A percentile compares a stretch with the other conserved stretches of the same genome.
These are phyloP conservation scores for Anabas testudineus DNA, from an alignment of 2,797 vertebrate genomes.

Conservation along the genomic window DNA sequence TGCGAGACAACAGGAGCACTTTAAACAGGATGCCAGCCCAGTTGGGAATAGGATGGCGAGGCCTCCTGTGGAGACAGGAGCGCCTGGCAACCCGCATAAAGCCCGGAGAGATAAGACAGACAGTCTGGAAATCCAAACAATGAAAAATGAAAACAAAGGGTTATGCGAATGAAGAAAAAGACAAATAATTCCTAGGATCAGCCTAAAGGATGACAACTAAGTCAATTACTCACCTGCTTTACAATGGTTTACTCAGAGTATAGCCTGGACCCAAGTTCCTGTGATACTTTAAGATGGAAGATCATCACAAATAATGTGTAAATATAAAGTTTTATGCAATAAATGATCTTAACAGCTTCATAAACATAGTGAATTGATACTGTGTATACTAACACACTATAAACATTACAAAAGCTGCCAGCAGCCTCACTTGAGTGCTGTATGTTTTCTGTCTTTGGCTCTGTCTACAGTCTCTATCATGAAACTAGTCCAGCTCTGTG, in stretches of 20 bases:
- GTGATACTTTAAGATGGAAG: background rate
- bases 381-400: too few relatives aligned
- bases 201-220: background rate
- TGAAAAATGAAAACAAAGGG: constrained; percentile 54
- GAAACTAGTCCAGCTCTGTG: too few relatives aligned
- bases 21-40: constrained; percentile 66
- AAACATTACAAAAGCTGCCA: too few relatives aligned
- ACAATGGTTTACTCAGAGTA: background rate
- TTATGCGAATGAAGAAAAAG: constrained; percentile 38
- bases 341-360: too few relatives aligned
- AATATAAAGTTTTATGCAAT: too few relatives aligned
- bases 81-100: constrained; percentile 65
- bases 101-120: constrained; percentile 56
- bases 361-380: too few relatives aligned
- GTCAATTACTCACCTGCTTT: background rate
- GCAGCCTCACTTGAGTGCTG: too few relatives aligned
- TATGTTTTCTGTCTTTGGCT: too few relatives aligned
- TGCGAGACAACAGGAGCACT: constrained; percentile 65
- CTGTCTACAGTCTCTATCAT: too few relatives aligned
- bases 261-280: background rate
- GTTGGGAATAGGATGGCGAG: constrained; percentile 54
- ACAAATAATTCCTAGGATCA: constrained; percentile 31
- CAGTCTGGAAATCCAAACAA: constrained; percentile 66
- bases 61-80: constrained; percentile 65
- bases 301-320: background rate